Evolutionary conservation across 2,113 vertebrate genomes (phyloP).

Genomic region (Eonycteris spelaea): DNA sequence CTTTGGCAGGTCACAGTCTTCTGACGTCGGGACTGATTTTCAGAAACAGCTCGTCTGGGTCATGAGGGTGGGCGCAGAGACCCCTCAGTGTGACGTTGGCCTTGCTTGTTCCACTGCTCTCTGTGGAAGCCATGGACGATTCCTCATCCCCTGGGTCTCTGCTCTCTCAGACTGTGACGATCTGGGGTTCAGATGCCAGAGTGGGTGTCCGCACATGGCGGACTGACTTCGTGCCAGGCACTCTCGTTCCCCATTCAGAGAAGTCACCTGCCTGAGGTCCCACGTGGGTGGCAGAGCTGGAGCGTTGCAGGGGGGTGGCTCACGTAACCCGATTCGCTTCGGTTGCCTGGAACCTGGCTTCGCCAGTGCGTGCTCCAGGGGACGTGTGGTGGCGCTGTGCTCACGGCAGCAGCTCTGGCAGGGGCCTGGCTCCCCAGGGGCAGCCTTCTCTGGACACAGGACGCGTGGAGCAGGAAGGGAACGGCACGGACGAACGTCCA

Average conservation of each 20-base stretch:
- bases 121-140: rapidly evolving
- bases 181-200: rapidly evolving
- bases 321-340: rapidly evolving
- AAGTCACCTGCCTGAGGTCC: rapidly evolving
- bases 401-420: rapidly evolving
- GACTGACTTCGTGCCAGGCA: rapidly evolving
- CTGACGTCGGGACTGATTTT: background rate
- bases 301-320: rapidly evolving
- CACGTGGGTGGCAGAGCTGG: background rate
- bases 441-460: no score
- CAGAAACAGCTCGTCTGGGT: background rate
- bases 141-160: rapidly evolving
- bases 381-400: rapidly evolving
- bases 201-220: rapidly evolving
- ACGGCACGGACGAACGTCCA: rapidly evolving
- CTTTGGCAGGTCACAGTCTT: rapidly evolving
- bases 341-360: rapidly evolving
- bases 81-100: rapidly evolving
- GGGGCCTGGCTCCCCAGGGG: rapidly evolving
- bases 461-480: rapidly evolving
- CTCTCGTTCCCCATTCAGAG: rapidly evolving
- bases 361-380: rapidly evolving
- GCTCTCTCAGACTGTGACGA: background rate
- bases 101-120: rapidly evolving
- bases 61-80: rapidly evolving